Evolutionary conservation across 2,888 invertebrate species (phyloP), one percentile per base, ranked within the genome.

Genomic region (Cremastinae sp.): DNA sequence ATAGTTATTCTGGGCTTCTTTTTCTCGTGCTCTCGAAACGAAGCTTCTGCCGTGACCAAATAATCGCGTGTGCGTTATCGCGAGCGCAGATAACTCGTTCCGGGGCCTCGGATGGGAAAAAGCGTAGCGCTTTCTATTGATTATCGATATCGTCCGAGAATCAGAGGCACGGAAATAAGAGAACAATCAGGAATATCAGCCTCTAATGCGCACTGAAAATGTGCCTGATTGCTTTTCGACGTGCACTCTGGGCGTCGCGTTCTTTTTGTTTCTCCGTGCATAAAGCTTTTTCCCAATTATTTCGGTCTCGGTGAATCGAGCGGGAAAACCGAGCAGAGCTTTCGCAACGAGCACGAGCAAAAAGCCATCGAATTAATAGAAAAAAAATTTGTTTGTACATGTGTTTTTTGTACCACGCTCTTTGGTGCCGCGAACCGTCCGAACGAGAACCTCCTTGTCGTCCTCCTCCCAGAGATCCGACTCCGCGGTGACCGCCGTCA

Each of bases 391-490:
- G 12, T 51, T 20, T 51, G n/a, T 64, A 12, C 22, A 22, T 54
- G 16, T 47, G 36, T 36, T 56, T 47, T 18, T 43, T 58, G 76
- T 88, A 93, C 94, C 94, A 90, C 92, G 92, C 89, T 93, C 94
- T 90, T 95, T 95, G 90, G 95, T 94, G 76, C 95, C 96, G 78
- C 96, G 93, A 88, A 94, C 94, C 86, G 93, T 95, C 86, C 96
- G 93, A 84, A 95, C 94, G 81, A 95, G 93, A 73, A 95, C 93
- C 89, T 95, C 96, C 86, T 93, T 94, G 85, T 94, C 93, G 86
- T 95, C 95, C 87, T 95, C 95, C 93, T 95, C 93, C 90, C 96
- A 95, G 5, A 94, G 94, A 83, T 93, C 93, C 34, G 91, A 86
- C 75, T 90, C 88, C n/a, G 91, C 91, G 56, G 93, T 88, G 83